Evolutionary conservation across 2,797 vertebrate species (phyloP).

Genomic region (Decapterus maruadsi): DNA sequence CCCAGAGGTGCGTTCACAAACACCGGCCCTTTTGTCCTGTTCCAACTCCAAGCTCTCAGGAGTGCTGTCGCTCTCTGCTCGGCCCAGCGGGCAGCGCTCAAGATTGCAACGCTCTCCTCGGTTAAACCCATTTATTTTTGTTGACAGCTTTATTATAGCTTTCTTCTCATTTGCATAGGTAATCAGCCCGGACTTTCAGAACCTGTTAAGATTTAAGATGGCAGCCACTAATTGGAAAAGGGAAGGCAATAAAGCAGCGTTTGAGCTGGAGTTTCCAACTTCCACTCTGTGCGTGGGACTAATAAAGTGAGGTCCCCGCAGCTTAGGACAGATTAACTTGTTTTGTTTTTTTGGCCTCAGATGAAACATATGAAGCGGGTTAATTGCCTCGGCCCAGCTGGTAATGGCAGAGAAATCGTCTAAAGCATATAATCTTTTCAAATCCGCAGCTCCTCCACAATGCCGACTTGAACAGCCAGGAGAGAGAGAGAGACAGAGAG

Average conservation of each 20-base stretch:
- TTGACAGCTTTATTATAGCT: slow-evolving; percentile 77
- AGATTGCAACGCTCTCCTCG: slow-evolving; percentile 27
- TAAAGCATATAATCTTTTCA: slow-evolving; percentile 62
- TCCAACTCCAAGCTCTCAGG: slow-evolving; percentile 29
- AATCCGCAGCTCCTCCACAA: slow-evolving; percentile 38
- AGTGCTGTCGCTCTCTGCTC: slow-evolving; percentile 44
- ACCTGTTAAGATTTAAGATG: slow-evolving; percentile 71
- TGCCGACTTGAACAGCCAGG: slow-evolving; percentile 13
- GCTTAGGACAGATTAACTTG: slow-evolving; percentile 66
- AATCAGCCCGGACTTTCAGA: slow-evolving; percentile 70
- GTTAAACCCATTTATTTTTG: slow-evolving; percentile 61
- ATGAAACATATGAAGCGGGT: slow-evolving; percentile 71
- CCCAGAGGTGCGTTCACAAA: neutral
- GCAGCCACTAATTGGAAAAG: slow-evolving; percentile 77
- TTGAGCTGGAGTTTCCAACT: slow-evolving; percentile 54
- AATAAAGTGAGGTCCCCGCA: slow-evolving; percentile 58
- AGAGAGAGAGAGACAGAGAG: slow-evolving; percentile 16
- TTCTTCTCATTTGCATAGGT: slow-evolving; percentile 75
- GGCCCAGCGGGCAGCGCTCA: slow-evolving; percentile 41
- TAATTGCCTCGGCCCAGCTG: slow-evolving; percentile 74
- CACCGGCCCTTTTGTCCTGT: slow-evolving; percentile 16
- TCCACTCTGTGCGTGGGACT: slow-evolving; percentile 48
- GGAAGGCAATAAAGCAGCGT: slow-evolving; percentile 54
- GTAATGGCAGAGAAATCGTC: slow-evolving; percentile 62
- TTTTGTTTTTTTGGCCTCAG: slow-evolving; percentile 62